These are phyloP conservation scores for Sarcophaga subvicina DNA, from an alignment of 2,888 invertebrate genomes.

Conservation along the genomic window DNA sequence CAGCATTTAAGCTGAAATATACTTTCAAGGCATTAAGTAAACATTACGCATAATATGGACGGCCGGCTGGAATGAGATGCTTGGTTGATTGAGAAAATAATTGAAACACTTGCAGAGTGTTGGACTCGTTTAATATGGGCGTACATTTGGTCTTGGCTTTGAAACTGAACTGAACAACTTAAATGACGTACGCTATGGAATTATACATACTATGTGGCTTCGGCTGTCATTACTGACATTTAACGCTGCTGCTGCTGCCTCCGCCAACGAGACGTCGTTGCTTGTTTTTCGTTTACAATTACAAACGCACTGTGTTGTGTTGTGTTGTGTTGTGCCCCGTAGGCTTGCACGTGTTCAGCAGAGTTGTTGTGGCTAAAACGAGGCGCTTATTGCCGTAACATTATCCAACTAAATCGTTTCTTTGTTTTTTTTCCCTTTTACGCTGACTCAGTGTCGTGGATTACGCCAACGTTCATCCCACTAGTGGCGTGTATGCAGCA, in stretches of 20 bases:
- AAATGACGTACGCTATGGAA: conserved; percentile 71
- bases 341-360: conserved; percentile 81
- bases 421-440: neutral
- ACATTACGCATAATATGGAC: conserved; percentile 23
- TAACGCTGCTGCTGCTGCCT: conserved; percentile 65
- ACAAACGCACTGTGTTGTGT: conserved; percentile 56
- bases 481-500: neutral
- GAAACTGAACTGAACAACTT: neutral
- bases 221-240: conserved; percentile 55
- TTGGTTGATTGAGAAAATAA: neutral
- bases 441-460: conserved; percentile 31
- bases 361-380: conserved; percentile 39
- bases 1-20: conserved; percentile 9
- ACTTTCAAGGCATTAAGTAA: neutral
- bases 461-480: conserved; percentile 16
- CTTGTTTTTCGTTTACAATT: neutral
- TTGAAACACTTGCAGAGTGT: conserved; percentile 57
- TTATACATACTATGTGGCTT: conserved; percentile 56
- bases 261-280: conserved; percentile 41
- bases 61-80: neutral
- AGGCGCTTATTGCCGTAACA: neutral
- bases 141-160: conserved; percentile 49
- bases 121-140: conserved; percentile 54
- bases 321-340: conserved; percentile 76
- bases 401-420: conserved; percentile 42